Conservation (phyloP, 2,888 invertebrate genomes). For the Disparrhopalites patrizii region DNA sequence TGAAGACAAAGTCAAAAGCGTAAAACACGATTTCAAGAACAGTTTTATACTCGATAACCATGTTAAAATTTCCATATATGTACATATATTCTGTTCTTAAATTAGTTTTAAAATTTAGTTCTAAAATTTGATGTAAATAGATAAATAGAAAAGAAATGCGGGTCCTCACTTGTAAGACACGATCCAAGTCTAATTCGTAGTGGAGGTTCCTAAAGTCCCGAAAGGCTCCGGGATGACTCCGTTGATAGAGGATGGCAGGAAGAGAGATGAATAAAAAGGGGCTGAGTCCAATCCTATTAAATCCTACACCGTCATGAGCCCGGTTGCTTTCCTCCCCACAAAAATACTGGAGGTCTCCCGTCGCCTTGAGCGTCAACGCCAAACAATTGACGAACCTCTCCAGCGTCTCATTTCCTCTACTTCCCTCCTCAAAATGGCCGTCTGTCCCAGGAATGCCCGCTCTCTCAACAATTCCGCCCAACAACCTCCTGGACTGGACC, state of each 20-base stretch:
- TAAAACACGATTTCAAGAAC: too few species aligned
- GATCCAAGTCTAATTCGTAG: not conserved
- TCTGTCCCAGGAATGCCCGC: not conserved
- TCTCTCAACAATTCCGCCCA: not conserved
- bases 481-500: not conserved
- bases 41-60: too few species aligned
- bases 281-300: slow-evolving; percentile 1
- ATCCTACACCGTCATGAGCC: slow-evolving; percentile 11
- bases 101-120: too few species aligned
- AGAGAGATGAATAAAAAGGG: slow-evolving; percentile 38
- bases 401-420: slow-evolving; percentile 2
- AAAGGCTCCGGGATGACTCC: slow-evolving; percentile 32
- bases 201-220: slow-evolving; percentile 3
- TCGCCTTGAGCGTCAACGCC: slow-evolving; percentile 33
- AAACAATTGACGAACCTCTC: slow-evolving; percentile 36
- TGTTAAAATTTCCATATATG: too few species aligned
- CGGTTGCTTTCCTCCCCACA: slow-evolving; percentile 13
- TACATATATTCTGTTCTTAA: too few species aligned
- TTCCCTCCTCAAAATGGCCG: not conserved
- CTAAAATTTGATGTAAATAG: too few species aligned
- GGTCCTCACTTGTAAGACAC: not conserved
- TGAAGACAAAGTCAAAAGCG: too few species aligned
- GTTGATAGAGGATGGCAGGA: slow-evolving; percentile 44
- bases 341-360: slow-evolving; percentile 37
- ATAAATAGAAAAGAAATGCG: too few species aligned